Percentiles rank a stretch among this genome's conserved stretches.
phyloP scores from a whole-genome alignment of 1,140 invertebrate species.

The Paraescarpia echinospica region DNA sequence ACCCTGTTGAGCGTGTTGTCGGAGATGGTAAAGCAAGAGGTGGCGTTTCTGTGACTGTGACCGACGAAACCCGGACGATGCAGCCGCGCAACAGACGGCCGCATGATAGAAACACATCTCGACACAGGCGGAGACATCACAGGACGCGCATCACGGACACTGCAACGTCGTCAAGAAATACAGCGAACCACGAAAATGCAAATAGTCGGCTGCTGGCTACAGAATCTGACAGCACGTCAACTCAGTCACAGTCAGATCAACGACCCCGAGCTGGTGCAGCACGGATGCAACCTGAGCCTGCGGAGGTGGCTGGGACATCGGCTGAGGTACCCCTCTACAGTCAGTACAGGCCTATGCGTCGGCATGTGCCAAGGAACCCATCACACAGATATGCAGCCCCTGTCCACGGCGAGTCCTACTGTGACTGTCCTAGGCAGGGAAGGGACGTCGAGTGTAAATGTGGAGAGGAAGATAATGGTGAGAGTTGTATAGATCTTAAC shows the following conservation, averaged over 20 bases:
- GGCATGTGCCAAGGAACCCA: not conserved
- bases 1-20: not conserved
- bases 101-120: not conserved
- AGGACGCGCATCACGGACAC: not conserved
- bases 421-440: conserved; percentile 9
- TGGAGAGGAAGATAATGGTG: conserved; percentile 19
- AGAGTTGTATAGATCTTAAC: not conserved
- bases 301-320: not conserved
- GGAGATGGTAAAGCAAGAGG: not conserved
- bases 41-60: not conserved
- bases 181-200: not conserved
- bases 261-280: not conserved
- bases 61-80: not conserved
- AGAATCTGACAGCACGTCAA: not conserved
- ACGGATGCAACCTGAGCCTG: not conserved
- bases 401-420: conserved; percentile 14
- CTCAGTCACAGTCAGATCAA: not conserved
- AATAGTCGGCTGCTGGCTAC: not conserved
- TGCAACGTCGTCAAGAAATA: not conserved
- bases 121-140: not conserved
- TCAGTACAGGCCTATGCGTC: not conserved
- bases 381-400: not conserved
- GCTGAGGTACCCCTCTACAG: not conserved
- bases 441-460: conserved; percentile 18
- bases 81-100: not conserved